Percentiles rank a stretch among this genome's conserved stretches.
Evolutionary conservation across 2,888 invertebrate species (phyloP).

Genomic region (Volucella zonaria): DNA sequence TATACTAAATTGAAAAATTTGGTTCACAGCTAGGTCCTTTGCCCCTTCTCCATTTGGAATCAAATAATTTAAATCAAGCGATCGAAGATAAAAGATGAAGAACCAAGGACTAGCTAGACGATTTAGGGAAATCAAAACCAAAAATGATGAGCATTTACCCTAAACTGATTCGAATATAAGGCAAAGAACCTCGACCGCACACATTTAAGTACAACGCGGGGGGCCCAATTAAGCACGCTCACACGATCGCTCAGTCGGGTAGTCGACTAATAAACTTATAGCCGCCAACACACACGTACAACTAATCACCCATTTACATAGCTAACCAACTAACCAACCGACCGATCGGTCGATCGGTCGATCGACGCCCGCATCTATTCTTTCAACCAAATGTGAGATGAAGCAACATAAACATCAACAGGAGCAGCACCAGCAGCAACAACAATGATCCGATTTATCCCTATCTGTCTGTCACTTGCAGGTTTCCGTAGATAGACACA

Average conservation of each 20-base stretch:
- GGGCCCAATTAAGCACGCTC: constrained; percentile 78
- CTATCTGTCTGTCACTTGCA: constrained; percentile 67
- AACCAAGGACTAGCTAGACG: too few relatives aligned
- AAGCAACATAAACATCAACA: constrained; percentile 24
- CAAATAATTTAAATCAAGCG: too few relatives aligned
- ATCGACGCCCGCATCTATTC: neutral
- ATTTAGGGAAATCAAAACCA: neutral
- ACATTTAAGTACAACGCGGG: constrained; percentile 77
- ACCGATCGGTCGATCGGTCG: constrained; percentile 6
- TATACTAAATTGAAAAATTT: too few relatives aligned
- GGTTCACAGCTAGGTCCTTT: too few relatives aligned
- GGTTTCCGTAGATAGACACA: constrained; percentile 44
- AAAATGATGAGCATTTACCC: neutral
- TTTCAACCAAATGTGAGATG: constrained; percentile 30
- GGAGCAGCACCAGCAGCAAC: constrained; percentile 9
- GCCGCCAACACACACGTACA: constrained; percentile 61
- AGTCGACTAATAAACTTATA: constrained; percentile 72
- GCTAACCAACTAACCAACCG: constrained; percentile 6
- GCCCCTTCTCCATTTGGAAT: too few relatives aligned
- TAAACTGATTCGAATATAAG: constrained; percentile 36
- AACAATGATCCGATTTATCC: constrained; percentile 64
- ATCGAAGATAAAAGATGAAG: too few relatives aligned
- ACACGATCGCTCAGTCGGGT: constrained; percentile 69
- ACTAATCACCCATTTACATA: constrained; percentile 30
- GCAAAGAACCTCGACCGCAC: constrained; percentile 74